Conservation (phyloP, 2,888 invertebrate genomes). For the Graphium colonna region DNA sequence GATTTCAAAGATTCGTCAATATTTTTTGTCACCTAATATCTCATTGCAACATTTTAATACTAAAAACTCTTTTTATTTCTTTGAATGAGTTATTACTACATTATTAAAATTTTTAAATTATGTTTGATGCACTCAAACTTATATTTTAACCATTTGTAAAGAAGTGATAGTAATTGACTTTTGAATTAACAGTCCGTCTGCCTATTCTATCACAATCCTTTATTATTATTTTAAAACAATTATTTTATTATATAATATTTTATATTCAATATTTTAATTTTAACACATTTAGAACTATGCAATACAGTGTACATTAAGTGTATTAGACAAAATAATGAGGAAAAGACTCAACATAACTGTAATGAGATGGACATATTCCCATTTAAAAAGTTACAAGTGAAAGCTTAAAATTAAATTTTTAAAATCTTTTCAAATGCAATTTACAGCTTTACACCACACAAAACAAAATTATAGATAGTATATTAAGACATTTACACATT, state of each 20-base stretch:
- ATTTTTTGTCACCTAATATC: constrained; percentile 7
- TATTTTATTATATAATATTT: too few relatives aligned
- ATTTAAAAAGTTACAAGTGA: too few relatives aligned
- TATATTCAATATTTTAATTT: not conserved
- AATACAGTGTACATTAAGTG: too few relatives aligned
- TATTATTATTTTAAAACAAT: not conserved
- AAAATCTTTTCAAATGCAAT: too few relatives aligned
- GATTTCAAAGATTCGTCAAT: constrained; percentile 9
- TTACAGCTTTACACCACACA: not conserved
- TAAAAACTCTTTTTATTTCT: not conserved
- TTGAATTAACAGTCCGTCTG: constrained; percentile 5
- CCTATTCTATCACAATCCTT: constrained; percentile 6
- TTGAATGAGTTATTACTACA: not conserved
- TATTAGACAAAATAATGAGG: too few relatives aligned
- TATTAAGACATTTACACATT: not conserved
- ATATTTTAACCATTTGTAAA: not conserved
- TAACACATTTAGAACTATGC: too few relatives aligned
- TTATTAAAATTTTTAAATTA: not conserved
- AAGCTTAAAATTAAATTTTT: too few relatives aligned
- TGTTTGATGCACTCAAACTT: not conserved
- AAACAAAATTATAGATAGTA: not conserved
- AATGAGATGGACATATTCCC: too few relatives aligned
- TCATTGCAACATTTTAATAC: constrained; percentile 20
- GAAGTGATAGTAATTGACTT: constrained; percentile 17
- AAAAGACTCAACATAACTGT: too few relatives aligned